Conservation (phyloP, 2,797 vertebrate genomes). For the Silurus aristotelis region DNA sequence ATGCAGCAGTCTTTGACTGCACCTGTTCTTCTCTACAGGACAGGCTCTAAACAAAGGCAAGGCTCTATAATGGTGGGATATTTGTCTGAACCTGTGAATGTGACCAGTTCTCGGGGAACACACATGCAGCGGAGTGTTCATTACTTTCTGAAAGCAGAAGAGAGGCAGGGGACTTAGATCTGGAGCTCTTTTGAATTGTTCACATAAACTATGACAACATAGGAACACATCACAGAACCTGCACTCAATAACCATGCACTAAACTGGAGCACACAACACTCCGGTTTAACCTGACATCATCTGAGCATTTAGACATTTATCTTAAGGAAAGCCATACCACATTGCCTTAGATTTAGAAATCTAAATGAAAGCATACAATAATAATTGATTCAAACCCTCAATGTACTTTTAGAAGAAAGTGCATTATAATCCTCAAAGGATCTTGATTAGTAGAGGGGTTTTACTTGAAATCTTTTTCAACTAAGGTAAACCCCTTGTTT, state of each 20-base stretch:
- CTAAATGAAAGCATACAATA: background rate
- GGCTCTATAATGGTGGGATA: slow-evolving; percentile 10
- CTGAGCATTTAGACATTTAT: background rate
- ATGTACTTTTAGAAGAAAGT: background rate
- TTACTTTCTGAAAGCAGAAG: slow-evolving; percentile 35
- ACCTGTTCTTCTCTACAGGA: slow-evolving; percentile 45
- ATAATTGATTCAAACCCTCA: background rate
- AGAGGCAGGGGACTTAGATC: slow-evolving; percentile 6
- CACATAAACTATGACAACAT: background rate
- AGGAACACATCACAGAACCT: slow-evolving; percentile 2
- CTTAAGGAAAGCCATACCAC: background rate
- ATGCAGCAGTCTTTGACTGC: slow-evolving; percentile 38
- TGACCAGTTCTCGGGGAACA: slow-evolving; percentile 28
- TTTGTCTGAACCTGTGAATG: slow-evolving; percentile 17
- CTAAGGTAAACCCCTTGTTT: background rate
- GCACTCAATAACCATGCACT: background rate
- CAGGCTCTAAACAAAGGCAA: slow-evolving; percentile 30
- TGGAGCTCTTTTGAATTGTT: background rate
- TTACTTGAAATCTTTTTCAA: background rate
- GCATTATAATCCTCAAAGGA: background rate
- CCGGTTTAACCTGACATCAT: background rate
- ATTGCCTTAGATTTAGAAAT: background rate
- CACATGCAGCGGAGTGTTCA: background rate
- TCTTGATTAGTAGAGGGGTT: background rate
- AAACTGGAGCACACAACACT: background rate